Evolutionary conservation across 2,888 invertebrate species (phyloP).

Genomic region (Tholera decimalis): DNA sequence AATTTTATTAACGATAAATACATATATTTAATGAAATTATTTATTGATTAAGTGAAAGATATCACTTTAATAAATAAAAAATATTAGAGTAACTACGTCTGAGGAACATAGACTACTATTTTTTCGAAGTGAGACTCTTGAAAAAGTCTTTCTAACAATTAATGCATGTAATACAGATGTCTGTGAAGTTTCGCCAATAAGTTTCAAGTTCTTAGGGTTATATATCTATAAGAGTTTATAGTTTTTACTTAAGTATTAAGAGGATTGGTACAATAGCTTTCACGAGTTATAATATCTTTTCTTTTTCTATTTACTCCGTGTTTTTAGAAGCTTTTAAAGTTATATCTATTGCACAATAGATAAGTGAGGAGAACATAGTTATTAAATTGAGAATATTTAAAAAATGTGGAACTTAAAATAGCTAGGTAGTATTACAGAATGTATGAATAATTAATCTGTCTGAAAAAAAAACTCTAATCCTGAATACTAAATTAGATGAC

Average conservation of each 20-base stretch:
- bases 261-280: conserved; percentile 3
- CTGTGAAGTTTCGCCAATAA: background rate
- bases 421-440: too few species aligned
- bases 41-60: too few species aligned
- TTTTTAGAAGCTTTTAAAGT: background rate
- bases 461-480: too few species aligned
- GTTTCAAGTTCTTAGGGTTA: background rate
- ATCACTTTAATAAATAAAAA: too few species aligned
- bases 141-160: too few species aligned
- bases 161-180: background rate
- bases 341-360: background rate
- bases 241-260: background rate
- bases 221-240: background rate
- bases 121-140: background rate
- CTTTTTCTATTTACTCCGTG: background rate
- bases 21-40: too few species aligned
- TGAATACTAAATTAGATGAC: too few species aligned
- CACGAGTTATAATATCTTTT: background rate
- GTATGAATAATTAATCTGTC: background rate
- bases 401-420: background rate
- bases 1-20: too few species aligned
- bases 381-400: background rate
- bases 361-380: background rate
- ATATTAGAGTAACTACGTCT: too few species aligned
- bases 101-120: too few species aligned